Base-by-base conservation (phyloP, 2,888 invertebrate genomes). In the Macaria notata region DNA sequence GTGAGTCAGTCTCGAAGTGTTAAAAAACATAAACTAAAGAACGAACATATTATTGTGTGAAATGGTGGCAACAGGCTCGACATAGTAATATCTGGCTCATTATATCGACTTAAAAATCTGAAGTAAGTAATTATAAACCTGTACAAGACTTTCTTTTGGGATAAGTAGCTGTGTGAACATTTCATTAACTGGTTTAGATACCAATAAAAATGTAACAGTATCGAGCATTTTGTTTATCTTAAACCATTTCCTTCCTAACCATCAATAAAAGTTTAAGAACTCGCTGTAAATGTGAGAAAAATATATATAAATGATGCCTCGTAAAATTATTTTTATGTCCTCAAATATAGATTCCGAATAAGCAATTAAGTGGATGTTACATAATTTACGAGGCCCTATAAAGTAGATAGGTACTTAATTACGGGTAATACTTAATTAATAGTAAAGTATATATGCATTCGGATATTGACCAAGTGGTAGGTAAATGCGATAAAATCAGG, bases 301-400 rank as follows among this genome's bases (percentile, higher is more conserved):
- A 63, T 63, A 65, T 62, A 63, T 61, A 62, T 54, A 59, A 62
- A 67, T 61, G 59, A 54, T 51, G 49, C 5, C 50, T 62, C 61
- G 59, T 67, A 56, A 67, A 64, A 65, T 56, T 61, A 58, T 62
- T 65, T 65, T 67, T 62, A 67, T 64, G 58, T 55, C 51, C 59
- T 64, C 54, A 63, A 63, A 65, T 67, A 67, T 63, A 65, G 66
- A 65, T 64, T 67, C 63, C 61, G 65, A 62, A 53, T 60, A 61
- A 67, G 63, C 67, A 62, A 65, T 67, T 67, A 63, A 59, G 59
- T 59, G 59, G 59, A 67, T 61, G 62, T 65, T 61, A 61, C 52
- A 56, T 65, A 65, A 63, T 67, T 67, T 67, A 67, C 59, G 63
- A 62, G 49, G 49, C 56, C 54, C 61, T 56, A 64, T 64, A 62